Evolutionary conservation across 2,888 invertebrate species (phyloP).

Genomic region (Bembecia ichneumoniformis): DNA sequence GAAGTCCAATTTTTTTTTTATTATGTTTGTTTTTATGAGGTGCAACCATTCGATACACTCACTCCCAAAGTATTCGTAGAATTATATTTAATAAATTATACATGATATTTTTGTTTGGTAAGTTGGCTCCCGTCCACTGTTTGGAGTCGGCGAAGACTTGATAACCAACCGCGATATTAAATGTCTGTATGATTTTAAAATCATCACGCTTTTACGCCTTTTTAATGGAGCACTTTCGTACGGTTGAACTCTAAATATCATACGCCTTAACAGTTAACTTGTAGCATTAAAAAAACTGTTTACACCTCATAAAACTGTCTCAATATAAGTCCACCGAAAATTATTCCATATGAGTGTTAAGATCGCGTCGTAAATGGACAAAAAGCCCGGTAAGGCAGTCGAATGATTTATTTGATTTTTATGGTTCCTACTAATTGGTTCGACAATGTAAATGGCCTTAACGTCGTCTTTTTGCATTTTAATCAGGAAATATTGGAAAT

Average conservation of each 20-base stretch:
- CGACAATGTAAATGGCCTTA: conserved; percentile 59
- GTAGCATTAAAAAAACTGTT: conserved; percentile 41
- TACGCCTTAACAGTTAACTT: conserved; percentile 20
- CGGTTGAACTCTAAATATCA: no score
- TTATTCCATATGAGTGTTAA: conserved; percentile 35
- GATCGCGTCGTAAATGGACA: conserved; percentile 29
- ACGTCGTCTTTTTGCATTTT: conserved; percentile 55
- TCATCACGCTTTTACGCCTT: conserved; percentile 10
- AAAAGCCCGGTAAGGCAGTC: conserved; percentile 50
- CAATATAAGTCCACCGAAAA: conserved; percentile 42
- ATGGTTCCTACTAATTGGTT: conserved; percentile 60
- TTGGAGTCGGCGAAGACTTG: conserved; percentile 36
- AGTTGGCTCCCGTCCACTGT: conserved; percentile 61
- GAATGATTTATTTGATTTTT: conserved; percentile 58
- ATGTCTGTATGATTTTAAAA: conserved; percentile 20
- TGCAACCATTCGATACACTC: conserved; percentile 58
- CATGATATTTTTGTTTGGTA: conserved; percentile 61
- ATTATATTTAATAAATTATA: conserved; percentile 65
- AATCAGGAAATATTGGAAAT: conserved; percentile 57
- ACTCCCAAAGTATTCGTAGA: conserved; percentile 52
- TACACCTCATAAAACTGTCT: conserved; percentile 57
- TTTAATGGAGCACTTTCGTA: conserved; percentile 9
- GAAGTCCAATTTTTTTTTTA: conserved; percentile 44
- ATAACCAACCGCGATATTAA: conserved; percentile 38
- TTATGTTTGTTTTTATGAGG: conserved; percentile 62